Evolutionary conservation across 2,113 vertebrate species (phyloP), one percentile per base, ranked within the genome.

Genomic region (Sylvietta virens): DNA sequence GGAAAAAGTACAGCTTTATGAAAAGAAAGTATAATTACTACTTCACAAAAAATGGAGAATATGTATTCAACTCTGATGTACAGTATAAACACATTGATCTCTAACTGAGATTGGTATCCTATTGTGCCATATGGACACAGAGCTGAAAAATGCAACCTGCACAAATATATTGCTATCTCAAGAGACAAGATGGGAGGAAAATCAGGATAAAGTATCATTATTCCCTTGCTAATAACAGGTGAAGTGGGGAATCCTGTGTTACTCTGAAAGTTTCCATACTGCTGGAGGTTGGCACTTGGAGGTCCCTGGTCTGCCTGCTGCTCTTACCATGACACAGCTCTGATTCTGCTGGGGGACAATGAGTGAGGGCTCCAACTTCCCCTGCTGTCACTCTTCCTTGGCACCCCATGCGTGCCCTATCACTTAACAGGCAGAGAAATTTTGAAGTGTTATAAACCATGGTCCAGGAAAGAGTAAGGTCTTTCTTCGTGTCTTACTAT

Each of bases 341-440:
- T 14, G 3, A 10, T 33, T 62, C 42, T 73, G 28, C 28, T 23
- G 48, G 14, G 16, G 31, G 11, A 58, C 27, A 30, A 4, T 24
- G 66, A 85, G 6, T 13, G n/a, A 64, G 18, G 39, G 42, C 50
- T 88, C 12, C n/a, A 73, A 31, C 31, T 60, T 24, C 9, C 13
- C 17, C 9, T 56, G 22, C 15, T 39, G 31, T 56, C 28, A 45
- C 5, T 35, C 35, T n/a, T 76, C 17, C 50, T 65, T 73, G 42
- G 37, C 17, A 39, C 10, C 50, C 28, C 13, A 19, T 7, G 11
- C 0, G 0, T 73, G 18, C 33, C 24, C 30, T 57, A 44, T 35
- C 56, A 50, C 18, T 3, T 37, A 79, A 51, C 9, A 76, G 61
- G 57, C 45, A 61, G 5, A 48, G 44, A 24, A 53, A 0, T 57